Conservation (phyloP, 1,140 invertebrate genomes). For the Eriosoma lanigerum region DNA sequence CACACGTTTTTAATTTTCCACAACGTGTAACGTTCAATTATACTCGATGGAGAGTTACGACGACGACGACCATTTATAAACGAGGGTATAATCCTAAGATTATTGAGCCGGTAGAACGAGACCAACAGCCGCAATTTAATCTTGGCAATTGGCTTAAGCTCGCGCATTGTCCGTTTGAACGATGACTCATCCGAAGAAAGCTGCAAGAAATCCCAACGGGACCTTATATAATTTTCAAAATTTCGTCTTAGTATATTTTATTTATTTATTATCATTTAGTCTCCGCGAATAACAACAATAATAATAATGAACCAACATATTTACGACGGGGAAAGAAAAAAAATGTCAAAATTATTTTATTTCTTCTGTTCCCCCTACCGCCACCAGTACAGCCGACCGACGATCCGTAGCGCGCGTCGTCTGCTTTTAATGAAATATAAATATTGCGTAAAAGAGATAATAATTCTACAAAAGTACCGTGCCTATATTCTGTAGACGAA, state of each 20-base stretch:
- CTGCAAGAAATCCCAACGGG: conserved; percentile 8
- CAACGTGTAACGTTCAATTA: conserved; percentile 23
- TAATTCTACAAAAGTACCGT: too few relatives aligned
- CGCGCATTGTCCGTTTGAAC: conserved; percentile 42
- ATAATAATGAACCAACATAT: neutral
- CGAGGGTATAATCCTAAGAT: conserved; percentile 33
- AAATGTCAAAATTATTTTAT: neutral
- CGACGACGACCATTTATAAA: conserved; percentile 34
- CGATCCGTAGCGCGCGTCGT: too few relatives aligned
- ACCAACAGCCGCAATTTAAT: conserved; percentile 43
- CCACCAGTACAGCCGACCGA: too few relatives aligned
- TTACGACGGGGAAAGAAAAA: neutral
- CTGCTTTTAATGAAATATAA: neutral
- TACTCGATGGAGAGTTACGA: conserved; percentile 16
- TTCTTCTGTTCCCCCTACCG: too few relatives aligned
- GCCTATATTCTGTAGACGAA: too few relatives aligned
- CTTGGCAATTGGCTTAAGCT: conserved; percentile 45
- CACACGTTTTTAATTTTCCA: conserved; percentile 39
- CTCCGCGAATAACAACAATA: neutral
- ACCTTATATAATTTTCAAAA: conserved; percentile 4
- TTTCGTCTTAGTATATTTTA: neutral
- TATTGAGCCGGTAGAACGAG: conserved; percentile 41
- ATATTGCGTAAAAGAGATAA: neutral
- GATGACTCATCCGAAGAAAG: conserved; percentile 32
- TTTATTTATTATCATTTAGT: neutral